Base-by-base conservation (phyloP, 2,797 vertebrate species). In the Onychomys leucogaster region DNA sequence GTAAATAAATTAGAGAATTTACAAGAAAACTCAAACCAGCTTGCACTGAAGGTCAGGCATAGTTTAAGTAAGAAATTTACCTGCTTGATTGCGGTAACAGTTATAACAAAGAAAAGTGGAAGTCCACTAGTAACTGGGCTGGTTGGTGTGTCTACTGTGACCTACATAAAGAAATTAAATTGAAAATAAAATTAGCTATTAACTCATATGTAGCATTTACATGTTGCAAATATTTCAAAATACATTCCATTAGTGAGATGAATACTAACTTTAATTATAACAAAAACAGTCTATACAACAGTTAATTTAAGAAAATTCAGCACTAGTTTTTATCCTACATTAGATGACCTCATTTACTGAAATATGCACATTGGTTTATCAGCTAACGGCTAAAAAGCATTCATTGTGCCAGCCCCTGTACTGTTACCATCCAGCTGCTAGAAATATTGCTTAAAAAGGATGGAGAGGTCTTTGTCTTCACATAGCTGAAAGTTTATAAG, bases 71-170 rank as follows among this genome's bases (percentile, higher is more conserved):
- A 93, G 34, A 94, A 80, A 84, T 65, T 92, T 99, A 99, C 99
- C 99, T 99, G 99, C 98, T 99, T 99, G 97, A 99, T 99, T 92
- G 99, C 99, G 14, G 99, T 99, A 96, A 99, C 99, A 91, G 99
- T 99, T 98, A 99, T 99, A 96, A 99, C 99, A 98, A 99, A 99
- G 98, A 99, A 99, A 98, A 99, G 99, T 0, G 99, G 99, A 98
- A 99, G 99, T 98, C 99, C 99, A 80, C 99, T 99, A 96, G 99
- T 99, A 98, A 99, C 99, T 0, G 99, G 99, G 98, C 99, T 99
- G 98, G 99, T 99, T n/a, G 99, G 99, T 87, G 99, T 99, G 97
- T 99, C 99, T 98, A 99, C 99, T 97, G 99, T 99, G 98, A 99
- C 99, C 99, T 99, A 96, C 21, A 86, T 57, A 97, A 95, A 97